Conservation (phyloP, 1,140 invertebrate species). For the Adoxophyes honmai region DNA sequence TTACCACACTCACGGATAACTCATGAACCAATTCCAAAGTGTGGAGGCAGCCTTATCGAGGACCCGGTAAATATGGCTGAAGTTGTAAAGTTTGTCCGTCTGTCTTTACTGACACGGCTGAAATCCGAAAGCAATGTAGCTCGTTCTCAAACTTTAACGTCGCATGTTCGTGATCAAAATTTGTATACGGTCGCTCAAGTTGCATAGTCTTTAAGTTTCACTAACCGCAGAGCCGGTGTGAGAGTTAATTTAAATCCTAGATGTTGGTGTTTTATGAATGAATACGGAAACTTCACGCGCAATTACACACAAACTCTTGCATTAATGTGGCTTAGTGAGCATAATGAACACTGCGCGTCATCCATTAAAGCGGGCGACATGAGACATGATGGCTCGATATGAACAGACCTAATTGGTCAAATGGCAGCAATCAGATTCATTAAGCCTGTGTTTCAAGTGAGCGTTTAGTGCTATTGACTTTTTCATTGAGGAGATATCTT, state of each 20-base stretch:
- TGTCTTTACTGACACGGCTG: conserved; percentile 1
- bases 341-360: no score
- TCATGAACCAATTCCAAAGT: not conserved
- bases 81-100: conserved; percentile 10
- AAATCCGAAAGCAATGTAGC: conserved; percentile 3
- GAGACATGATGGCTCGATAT: no score
- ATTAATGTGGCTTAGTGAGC: no score
- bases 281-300: no score
- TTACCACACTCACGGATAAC: not conserved
- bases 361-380: no score
- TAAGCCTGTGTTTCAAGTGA: no score
- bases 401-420: no score
- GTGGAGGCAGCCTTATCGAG: conserved; percentile 2
- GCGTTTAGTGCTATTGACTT: no score
- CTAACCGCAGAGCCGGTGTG: not conserved
- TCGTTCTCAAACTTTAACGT: not conserved
- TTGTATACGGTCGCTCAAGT: not conserved
- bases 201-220: not conserved
- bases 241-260: not conserved
- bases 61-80: conserved; percentile 8
- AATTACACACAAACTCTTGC: no score
- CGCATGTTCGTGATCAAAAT: not conserved
- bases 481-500: no score
- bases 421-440: no score
- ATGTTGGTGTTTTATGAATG: conserved; percentile 2